Base-by-base conservation (phyloP, 1,140 invertebrate species). In the Hylaeus anthracinus region DNA sequence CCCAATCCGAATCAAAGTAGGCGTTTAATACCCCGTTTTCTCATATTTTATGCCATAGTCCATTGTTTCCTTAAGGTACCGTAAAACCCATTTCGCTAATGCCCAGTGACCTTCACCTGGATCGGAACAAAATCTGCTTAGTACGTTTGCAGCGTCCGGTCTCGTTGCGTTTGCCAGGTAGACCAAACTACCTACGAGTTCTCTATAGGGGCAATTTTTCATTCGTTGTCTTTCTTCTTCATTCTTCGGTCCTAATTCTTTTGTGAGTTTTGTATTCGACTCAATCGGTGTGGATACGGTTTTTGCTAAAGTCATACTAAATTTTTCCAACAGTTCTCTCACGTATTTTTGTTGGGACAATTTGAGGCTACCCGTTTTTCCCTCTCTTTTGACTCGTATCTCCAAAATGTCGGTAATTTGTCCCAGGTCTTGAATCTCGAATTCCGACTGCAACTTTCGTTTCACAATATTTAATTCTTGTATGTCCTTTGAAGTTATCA, bases 221-320 rank as follows among this genome's bases (percentile, higher is more conserved):
- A 60, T 60, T 41, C 37, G 8, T 5, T 55, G 37, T 56, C 4
- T 70, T 72, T 70, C 26, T n/a, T 56, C 8, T n/a, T 63, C 56
- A 5, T 51, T 15, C 37, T 60, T 41, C 48, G 56, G 26, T 10
- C 5, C 58, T 58, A 70, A 12, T 14, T 64, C 58, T 45, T 43
- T 72, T 1, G 37, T 26, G 15, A 60, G n/a, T 48, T 60, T 72
- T n/a, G 43, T 41, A n/a, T 45, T 61, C 15, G 71, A 10, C 5
- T 81, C 71, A 3, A 73, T 70, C 1, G 79, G 79, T 1, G 64
- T 81, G 3, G 48, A 67, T 58, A 48, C 71, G 0, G 56, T 41
- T 45, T 75, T 81, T n/a, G 65, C 56, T 14, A 37, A 9, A 5
- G 26, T 48, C 56, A 81, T 64, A 3, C n/a, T 12, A 41, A 78